These are phyloP conservation scores for Leptopilina syphax DNA, from an alignment of 2,888 invertebrate genomes.

Conservation along the genomic window DNA sequence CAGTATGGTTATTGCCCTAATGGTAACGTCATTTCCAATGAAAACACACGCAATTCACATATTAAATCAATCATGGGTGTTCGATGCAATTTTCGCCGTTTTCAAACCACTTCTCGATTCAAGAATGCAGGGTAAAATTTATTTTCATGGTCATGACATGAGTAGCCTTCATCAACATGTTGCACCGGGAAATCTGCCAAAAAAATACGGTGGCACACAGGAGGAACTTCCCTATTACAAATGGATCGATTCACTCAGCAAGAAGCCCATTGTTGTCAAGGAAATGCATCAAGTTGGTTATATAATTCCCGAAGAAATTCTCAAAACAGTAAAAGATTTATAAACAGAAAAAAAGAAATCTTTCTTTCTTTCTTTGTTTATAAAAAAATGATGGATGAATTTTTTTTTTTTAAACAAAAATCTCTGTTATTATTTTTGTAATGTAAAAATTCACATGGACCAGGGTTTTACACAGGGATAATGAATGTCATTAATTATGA, in stretches of 20 bases:
- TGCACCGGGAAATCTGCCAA: conserved; percentile 84
- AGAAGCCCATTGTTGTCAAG: conserved; percentile 80
- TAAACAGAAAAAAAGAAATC: too few relatives aligned
- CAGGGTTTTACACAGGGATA: too few relatives aligned
- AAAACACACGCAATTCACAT: conserved; percentile 87
- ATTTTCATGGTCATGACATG: conserved; percentile 86
- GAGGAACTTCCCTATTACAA: conserved; percentile 86
- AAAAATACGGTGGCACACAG: conserved; percentile 83
- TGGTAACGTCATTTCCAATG: conserved; percentile 84
- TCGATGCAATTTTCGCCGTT: conserved; percentile 86
- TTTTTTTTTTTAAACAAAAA: too few relatives aligned
- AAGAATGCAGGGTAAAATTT: conserved; percentile 82
- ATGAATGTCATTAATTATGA: too few relatives aligned
- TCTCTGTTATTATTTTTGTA: too few relatives aligned
- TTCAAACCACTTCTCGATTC: conserved; percentile 87
- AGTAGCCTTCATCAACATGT: conserved; percentile 87
- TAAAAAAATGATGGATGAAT: background rate
- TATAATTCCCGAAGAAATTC: conserved; percentile 75
- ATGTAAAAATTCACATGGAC: too few relatives aligned
- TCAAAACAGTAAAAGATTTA: conserved; percentile 52
- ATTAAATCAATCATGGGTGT: conserved; percentile 89
- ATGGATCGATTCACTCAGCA: conserved; percentile 83
- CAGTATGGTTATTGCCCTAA: conserved; percentile 71
- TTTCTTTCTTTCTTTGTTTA: conserved; percentile 23
- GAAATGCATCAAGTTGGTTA: conserved; percentile 83